Evolutionary conservation across 2,888 invertebrate genomes (phyloP), one percentile per base, ranked within the genome.

Genomic region (Rhagophthalmus giganteus): DNA sequence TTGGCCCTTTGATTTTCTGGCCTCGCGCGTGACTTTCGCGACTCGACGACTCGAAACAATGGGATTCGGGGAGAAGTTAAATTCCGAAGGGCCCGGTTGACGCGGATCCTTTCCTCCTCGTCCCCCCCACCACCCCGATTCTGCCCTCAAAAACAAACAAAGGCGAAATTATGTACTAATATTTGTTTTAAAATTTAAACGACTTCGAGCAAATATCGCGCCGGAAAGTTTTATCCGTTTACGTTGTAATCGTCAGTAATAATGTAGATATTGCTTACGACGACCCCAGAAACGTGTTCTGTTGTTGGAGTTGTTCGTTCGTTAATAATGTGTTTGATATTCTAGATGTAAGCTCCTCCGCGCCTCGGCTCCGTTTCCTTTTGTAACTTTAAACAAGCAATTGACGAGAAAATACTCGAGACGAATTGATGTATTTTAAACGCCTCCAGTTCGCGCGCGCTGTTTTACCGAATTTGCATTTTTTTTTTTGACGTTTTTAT

Each of bases 1-100:
- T 39, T 28, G 39, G 39, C 12, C 30, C 37, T 26, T n/a, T 37
- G 37, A 37, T 37, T 37, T 37, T 37, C 37, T 13, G 14, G 12
- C 25, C 25, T 37, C 12, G n/a, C 26, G 26, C 24, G 35, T 35
- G 37, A 37, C 37, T 37, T 37, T 26, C 20, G n/a, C n/a, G n/a
- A n/a, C n/a, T n/a, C n/a, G n/a, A n/a, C n/a, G n/a, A n/a, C n/a
- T n/a, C n/a, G n/a, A n/a, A n/a, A n/a, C n/a, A n/a, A n/a, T n/a
- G n/a, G n/a, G n/a, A n/a, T n/a, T n/a, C n/a, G n/a, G n/a, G n/a
- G n/a, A n/a, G n/a, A n/a, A n/a, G n/a, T n/a, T n/a, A n/a, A n/a
- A n/a, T n/a, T n/a, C n/a, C n/a, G n/a, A n/a, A n/a, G n/a, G n/a
- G n/a, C n/a, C n/a, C n/a, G n/a, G n/a, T n/a, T n/a, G n/a, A n/a